A percentile compares a stretch with the other conserved stretches of the same genome.
phyloP scores from a whole-genome alignment of 1,140 invertebrate species.

The Nebria ingens region DNA sequence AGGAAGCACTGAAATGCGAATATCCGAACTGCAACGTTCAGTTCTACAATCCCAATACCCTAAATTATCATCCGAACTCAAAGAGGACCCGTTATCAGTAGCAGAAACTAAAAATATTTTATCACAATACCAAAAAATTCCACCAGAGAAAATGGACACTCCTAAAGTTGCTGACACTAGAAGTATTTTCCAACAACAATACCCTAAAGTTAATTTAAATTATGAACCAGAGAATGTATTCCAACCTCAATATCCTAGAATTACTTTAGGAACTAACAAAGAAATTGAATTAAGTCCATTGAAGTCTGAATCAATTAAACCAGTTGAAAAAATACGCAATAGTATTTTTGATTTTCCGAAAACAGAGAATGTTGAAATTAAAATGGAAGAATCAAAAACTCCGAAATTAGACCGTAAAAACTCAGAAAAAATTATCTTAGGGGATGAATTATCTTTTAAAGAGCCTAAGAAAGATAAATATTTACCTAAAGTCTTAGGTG shows the following conservation, averaged over 20 bases:
- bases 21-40: background rate
- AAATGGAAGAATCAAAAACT: slow-evolving; percentile 4
- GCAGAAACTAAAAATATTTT: background rate
- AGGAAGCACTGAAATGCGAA: background rate
- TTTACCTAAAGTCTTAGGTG: too few relatives aligned
- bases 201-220: background rate
- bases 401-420: slow-evolving; percentile 8
- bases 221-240: background rate
- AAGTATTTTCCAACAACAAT: background rate
- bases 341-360: background rate
- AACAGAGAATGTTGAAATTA: background rate
- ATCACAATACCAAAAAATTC: too few relatives aligned
- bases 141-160: background rate
- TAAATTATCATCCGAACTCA: background rate
- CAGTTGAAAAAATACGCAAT: background rate
- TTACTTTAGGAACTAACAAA: background rate
- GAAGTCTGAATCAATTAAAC: background rate
- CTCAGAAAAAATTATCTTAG: background rate
- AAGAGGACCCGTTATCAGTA: background rate
- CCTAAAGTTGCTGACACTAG: background rate
- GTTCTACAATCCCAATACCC: slow-evolving; percentile 3
- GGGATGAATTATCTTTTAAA: slow-evolving; percentile 13
- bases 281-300: background rate
- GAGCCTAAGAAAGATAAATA: background rate
- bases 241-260: background rate